Conservation (phyloP, 2,888 invertebrate species). For the Thysanoteuthis rhombus region DNA sequence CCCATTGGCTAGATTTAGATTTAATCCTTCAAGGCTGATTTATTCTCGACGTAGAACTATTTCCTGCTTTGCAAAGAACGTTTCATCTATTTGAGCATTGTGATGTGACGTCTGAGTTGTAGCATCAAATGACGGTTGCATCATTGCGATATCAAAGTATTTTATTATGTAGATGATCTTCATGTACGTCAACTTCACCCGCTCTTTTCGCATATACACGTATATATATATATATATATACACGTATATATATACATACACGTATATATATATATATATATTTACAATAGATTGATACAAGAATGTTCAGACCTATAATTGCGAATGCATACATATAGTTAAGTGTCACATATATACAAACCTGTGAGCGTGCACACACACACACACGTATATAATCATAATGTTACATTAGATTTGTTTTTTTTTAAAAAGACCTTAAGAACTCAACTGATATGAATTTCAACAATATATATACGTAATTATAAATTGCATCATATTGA, state of each 20-base stretch:
- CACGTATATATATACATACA: background rate
- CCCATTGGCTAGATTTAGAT: background rate
- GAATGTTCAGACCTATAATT: no score
- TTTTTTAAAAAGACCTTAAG: no score
- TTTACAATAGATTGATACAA: background rate
- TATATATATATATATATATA: background rate
- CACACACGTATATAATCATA: background rate
- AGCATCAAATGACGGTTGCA: background rate
- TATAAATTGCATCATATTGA: no score
- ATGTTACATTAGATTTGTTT: no score
- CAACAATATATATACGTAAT: no score
- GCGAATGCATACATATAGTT: no score
- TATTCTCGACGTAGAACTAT: background rate
- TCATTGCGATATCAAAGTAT: background rate
- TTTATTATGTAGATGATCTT: background rate
- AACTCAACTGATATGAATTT: no score
- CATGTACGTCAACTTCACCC: no score
- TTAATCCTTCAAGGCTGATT: background rate
- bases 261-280: background rate
- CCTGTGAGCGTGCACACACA: background rate
- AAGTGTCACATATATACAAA: background rate
- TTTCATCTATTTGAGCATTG: background rate
- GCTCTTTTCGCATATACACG: background rate
- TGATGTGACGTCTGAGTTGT: background rate
- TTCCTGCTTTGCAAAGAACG: background rate